These are phyloP conservation scores for Geophilus truncorum DNA, from an alignment of 2,888 invertebrate species.

Conservation along the genomic window DNA sequence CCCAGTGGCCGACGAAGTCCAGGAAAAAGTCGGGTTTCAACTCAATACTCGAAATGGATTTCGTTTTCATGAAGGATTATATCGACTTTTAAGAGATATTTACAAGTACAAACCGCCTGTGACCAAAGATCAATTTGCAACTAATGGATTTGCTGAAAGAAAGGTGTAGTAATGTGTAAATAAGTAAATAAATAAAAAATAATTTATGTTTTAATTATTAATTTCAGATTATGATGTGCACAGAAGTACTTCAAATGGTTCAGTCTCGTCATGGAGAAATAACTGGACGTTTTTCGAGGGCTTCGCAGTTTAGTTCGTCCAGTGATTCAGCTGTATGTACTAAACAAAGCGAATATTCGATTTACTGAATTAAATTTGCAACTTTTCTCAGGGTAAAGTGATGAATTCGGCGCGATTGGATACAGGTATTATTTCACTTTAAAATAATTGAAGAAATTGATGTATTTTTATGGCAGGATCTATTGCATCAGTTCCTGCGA, in stretches of 20 bases:
- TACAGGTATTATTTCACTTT: not conserved
- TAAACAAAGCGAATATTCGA: not conserved
- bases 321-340: not conserved
- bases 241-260: conserved; percentile 28
- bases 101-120: conserved; percentile 34
- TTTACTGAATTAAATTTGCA: not conserved
- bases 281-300: not conserved
- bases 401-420: not conserved
- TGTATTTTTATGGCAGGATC: not conserved
- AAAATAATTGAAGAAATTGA: not conserved
- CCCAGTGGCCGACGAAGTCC: conserved; percentile 18
- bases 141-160: conserved; percentile 32
- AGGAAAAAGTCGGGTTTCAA: conserved; percentile 17
- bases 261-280: not conserved
- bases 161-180: conserved; percentile 25
- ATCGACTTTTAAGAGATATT: conserved; percentile 32
- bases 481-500: not conserved
- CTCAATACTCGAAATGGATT: not conserved
- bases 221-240: conserved; percentile 28
- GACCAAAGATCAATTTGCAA: conserved; percentile 32
- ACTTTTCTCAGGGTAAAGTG: not conserved
- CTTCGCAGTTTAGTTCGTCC: not conserved
- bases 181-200: too few species aligned
- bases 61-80: conserved; percentile 23
- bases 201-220: too few species aligned